Percentiles rank a stretch among this genome's conserved stretches.
Conservation (phyloP, 1,140 invertebrate genomes). For the Drosophila santomea region DNA sequence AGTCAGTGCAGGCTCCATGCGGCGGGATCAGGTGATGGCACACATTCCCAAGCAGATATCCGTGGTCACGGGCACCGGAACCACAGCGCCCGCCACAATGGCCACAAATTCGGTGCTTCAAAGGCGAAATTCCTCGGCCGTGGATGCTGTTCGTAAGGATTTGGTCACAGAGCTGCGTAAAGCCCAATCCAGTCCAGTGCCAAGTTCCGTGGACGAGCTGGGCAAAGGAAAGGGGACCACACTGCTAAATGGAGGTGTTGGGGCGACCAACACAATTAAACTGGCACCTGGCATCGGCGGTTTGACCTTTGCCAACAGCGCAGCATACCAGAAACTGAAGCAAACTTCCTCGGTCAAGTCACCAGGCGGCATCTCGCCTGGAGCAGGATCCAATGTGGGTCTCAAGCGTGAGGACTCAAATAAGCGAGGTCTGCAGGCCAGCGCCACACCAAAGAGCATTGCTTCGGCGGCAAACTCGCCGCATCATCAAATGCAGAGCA, state of each 20-base stretch:
- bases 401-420: constrained; percentile 65
- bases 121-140: constrained; percentile 63
- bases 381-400: constrained; percentile 50
- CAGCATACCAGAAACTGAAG: constrained; percentile 81
- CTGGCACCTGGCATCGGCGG: constrained; percentile 83
- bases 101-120: constrained; percentile 72
- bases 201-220: constrained; percentile 42
- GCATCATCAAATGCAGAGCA: constrained; percentile 62
- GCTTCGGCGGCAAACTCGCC: constrained; percentile 72
- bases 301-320: constrained; percentile 82
- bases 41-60: constrained; percentile 87
- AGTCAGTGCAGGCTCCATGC: constrained; percentile 83
- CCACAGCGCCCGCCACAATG: constrained; percentile 63
- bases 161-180: constrained; percentile 66
- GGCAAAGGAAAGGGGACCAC: constrained; percentile 32
- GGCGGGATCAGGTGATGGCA: constrained; percentile 83
- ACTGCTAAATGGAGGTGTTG: constrained; percentile 33
- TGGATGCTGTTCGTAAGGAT: constrained; percentile 82
- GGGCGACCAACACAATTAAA: constrained; percentile 74
- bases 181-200: constrained; percentile 46
- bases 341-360: constrained; percentile 65
- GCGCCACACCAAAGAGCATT: constrained; percentile 76
- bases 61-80: constrained; percentile 45
- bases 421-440: constrained; percentile 60
- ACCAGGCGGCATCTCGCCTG: constrained; percentile 34